These are phyloP conservation scores for Scalopus aquaticus DNA, from an alignment of 2,113 vertebrate genomes.

Conservation along the genomic window DNA sequence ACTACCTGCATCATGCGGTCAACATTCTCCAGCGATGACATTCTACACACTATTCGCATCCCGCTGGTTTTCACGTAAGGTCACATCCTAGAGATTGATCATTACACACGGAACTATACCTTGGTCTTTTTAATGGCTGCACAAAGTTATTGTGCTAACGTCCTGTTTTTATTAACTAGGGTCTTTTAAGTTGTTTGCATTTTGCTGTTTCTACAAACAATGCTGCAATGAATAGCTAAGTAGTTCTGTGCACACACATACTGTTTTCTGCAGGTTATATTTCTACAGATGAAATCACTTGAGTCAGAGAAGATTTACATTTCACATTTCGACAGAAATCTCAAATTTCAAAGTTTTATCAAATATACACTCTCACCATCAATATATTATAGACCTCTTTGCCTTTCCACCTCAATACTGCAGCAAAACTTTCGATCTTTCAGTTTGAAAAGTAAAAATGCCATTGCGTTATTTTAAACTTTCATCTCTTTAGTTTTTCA, in stretches of 20 bases:
- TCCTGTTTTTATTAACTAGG: slow-evolving; percentile 1
- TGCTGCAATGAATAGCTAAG: background rate
- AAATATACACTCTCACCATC: background rate
- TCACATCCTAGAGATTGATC: background rate
- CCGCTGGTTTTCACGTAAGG: background rate
- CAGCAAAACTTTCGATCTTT: background rate
- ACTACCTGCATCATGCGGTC: background rate
- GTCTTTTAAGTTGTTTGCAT: background rate
- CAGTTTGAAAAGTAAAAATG: background rate
- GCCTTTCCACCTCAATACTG: background rate
- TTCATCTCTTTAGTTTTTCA: background rate
- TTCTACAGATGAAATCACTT: background rate
- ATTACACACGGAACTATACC: background rate
- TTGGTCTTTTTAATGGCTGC: background rate
- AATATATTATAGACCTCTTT: background rate
- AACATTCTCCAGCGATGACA: background rate
- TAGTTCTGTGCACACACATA: background rate
- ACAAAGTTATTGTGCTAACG: background rate
- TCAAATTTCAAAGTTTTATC: slow-evolving; percentile 19
- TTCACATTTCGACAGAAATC: background rate
- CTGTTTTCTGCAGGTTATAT: background rate
- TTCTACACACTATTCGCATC: background rate
- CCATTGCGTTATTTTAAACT: background rate
- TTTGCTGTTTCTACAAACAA: background rate
- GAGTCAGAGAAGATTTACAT: background rate